Conservation (phyloP, 2,113 vertebrate genomes). For the Spermophilus dauricus region DNA sequence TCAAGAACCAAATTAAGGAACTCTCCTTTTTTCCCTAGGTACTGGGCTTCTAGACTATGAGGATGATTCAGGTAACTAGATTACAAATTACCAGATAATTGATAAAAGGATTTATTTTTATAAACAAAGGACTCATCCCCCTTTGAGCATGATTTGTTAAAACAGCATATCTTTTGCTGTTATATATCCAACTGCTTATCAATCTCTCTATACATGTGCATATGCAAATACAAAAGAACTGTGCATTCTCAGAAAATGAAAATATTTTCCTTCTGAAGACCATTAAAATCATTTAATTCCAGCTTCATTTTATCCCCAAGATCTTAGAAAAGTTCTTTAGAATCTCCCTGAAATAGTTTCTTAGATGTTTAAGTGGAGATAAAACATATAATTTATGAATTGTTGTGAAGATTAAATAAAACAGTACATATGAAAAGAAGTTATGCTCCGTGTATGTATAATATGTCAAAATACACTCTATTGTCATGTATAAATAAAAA, state of each 20-base stretch:
- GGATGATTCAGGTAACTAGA: conserved; percentile 63
- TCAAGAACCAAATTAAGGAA: conserved; percentile 19
- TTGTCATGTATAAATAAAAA: no score
- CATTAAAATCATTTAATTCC: conserved; percentile 17
- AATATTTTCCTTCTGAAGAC: background rate
- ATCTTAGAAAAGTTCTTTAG: background rate
- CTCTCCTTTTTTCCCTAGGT: conserved; percentile 60
- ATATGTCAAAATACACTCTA: no score
- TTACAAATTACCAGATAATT: background rate
- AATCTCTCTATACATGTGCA: background rate
- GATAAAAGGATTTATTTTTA: background rate
- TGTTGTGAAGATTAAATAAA: background rate
- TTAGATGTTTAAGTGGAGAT: background rate
- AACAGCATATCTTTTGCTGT: background rate
- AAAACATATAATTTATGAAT: background rate
- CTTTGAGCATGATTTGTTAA: background rate
- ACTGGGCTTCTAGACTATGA: conserved; percentile 76
- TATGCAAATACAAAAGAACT: background rate
- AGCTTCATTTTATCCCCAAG: background rate
- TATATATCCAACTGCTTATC: background rate
- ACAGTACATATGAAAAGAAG: background rate
- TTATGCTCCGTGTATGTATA: no score
- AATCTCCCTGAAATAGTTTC: conserved; percentile 29
- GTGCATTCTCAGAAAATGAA: background rate
- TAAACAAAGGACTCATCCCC: background rate